phyloP scores from a whole-genome alignment of 2,113 vertebrate species.

The Murina feae region DNA sequence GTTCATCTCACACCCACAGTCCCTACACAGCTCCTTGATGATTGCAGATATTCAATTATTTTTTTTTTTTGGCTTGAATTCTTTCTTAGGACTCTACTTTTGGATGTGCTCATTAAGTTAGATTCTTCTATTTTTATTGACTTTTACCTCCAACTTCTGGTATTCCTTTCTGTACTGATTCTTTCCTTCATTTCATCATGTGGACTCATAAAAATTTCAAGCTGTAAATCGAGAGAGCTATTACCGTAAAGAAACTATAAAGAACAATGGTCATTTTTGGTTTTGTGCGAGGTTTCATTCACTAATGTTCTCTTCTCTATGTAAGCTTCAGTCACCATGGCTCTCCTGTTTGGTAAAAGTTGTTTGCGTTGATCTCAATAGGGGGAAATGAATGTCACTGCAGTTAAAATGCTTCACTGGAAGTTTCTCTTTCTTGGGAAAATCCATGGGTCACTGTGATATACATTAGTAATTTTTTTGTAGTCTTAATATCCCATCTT shows the following conservation, averaged over 20 bases:
- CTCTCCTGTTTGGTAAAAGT: background rate
- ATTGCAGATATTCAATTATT: background rate
- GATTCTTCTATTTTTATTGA: background rate
- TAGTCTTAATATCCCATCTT: conserved; percentile 66
- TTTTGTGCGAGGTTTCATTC: conserved; percentile 5
- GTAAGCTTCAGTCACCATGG: conserved; percentile 13
- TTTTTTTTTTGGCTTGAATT: conserved; percentile 32
- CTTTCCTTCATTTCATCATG: background rate
- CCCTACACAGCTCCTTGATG: background rate
- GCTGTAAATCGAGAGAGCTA: background rate
- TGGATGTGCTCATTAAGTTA: background rate
- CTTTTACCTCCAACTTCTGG: background rate
- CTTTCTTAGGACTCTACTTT: background rate
- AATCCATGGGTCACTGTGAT: background rate
- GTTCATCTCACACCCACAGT: background rate
- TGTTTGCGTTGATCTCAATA: conserved; percentile 20
- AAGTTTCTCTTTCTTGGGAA: background rate
- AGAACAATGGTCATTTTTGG: conserved; percentile 8
- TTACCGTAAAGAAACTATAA: background rate
- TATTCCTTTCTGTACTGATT: background rate
- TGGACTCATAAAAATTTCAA: background rate
- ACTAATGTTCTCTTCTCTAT: background rate
- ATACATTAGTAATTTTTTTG: background rate
- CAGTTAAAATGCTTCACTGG: background rate
- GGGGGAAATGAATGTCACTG: background rate